Evolutionary conservation across 2,113 vertebrate species (phyloP).

Genomic region (Xiphophorus couchianus): DNA sequence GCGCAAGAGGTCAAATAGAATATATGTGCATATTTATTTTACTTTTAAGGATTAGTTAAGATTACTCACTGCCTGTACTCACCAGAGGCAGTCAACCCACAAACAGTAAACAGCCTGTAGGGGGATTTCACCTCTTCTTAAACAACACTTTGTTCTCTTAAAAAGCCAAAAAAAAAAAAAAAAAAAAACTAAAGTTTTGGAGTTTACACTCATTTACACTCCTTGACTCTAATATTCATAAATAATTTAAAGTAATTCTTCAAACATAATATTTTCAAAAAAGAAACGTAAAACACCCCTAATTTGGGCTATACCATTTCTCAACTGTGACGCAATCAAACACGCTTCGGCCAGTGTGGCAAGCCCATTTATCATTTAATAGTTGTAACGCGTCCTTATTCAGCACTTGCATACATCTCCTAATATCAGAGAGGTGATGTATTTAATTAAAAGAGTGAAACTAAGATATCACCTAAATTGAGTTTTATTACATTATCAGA

Average conservation of each 20-base stretch:
- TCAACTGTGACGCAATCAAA: not conserved
- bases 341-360: not conserved
- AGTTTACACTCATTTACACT: not conserved
- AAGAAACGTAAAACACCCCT: not conserved
- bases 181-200: not conserved
- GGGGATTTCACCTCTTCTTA: not conserved
- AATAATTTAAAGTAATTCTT: not conserved
- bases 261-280: not conserved
- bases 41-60: not conserved
- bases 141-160: not conserved
- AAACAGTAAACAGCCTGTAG: not conserved
- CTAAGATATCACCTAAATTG: too few species aligned
- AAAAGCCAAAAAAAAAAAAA: not conserved
- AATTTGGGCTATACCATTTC: conserved; percentile 4
- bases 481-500: too few species aligned
- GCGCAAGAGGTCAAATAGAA: not conserved
- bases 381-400: not conserved
- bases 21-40: not conserved
- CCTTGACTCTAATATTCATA: not conserved
- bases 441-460: too few species aligned
- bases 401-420: too few species aligned
- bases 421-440: too few species aligned
- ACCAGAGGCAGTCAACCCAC: not conserved
- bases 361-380: not conserved
- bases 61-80: conserved; percentile 3